A percentile compares a stretch with the other conserved stretches of the same genome.
Evolutionary conservation across 2,888 invertebrate species (phyloP).

Genomic region (Corbicula japonica): DNA sequence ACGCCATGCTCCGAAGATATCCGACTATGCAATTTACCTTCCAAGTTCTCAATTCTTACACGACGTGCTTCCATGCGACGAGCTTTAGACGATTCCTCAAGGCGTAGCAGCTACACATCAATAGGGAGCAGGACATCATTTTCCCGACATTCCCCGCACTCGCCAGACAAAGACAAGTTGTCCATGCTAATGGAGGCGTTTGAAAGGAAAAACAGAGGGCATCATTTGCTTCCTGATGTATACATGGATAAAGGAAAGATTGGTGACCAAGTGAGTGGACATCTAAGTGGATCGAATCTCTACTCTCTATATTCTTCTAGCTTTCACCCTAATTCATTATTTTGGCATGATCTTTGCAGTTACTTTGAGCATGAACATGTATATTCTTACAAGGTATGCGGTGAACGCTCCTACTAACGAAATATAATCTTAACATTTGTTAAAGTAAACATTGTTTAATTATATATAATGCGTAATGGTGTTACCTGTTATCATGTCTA

Average conservation of each 20-base stretch:
- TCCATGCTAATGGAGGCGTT: slow-evolving; percentile 77
- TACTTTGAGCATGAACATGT: too few relatives aligned
- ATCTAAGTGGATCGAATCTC: too few relatives aligned
- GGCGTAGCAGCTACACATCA: slow-evolving; percentile 80
- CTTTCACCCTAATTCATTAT: too few relatives aligned
- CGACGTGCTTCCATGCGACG: slow-evolving; percentile 68
- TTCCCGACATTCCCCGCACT: slow-evolving; percentile 93
- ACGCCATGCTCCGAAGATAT: slow-evolving; percentile 98
- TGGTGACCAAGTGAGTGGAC: slow-evolving; percentile 79
- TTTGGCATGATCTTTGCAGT: too few relatives aligned
- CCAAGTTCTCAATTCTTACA: slow-evolving; percentile 87
- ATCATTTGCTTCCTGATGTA: slow-evolving; percentile 83
- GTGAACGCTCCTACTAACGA: too few relatives aligned
- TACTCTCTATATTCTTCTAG: too few relatives aligned
- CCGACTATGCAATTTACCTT: slow-evolving; percentile 83
- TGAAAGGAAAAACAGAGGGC: slow-evolving; percentile 78
- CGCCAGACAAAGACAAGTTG: slow-evolving; percentile 91
- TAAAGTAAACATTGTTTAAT: too few relatives aligned
- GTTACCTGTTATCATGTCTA: too few relatives aligned
- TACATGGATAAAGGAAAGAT: slow-evolving; percentile 85
- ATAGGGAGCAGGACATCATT: slow-evolving; percentile 76
- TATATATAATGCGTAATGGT: too few relatives aligned
- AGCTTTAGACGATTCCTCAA: slow-evolving; percentile 56
- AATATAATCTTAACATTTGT: too few relatives aligned
- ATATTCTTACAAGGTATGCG: too few relatives aligned